Evolutionary conservation across 35 echinoderm and acorn worm species (phyloP).

Genomic region (Apostichopus californicus): DNA sequence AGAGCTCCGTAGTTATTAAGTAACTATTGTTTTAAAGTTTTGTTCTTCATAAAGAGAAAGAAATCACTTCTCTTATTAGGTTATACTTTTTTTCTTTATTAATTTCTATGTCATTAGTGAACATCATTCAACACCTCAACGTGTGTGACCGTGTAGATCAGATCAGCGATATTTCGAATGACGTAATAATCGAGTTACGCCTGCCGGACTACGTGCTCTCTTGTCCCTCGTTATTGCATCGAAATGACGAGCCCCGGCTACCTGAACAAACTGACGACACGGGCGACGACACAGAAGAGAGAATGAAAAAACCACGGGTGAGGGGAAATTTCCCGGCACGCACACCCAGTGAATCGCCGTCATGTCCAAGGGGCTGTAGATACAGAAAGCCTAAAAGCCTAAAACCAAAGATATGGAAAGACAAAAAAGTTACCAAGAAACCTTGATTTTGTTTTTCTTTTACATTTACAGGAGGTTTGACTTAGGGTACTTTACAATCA

Average conservation of each 20-base stretch:
- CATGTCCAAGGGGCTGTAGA: too few species aligned
- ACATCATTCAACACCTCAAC: background rate
- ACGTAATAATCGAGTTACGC: background rate
- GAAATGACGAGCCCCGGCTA: background rate
- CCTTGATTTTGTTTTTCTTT: background rate
- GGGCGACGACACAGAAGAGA: background rate
- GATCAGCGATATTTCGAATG: background rate
- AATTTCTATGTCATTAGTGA: background rate
- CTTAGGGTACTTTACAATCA: too few species aligned
- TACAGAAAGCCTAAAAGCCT: too few species aligned
- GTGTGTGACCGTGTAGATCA: background rate
- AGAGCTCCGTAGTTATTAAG: too few species aligned
- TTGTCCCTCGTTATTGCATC: background rate
- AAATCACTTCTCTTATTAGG: too few species aligned
- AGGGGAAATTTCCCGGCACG: background rate
- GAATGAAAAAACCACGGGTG: background rate
- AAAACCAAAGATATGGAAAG: too few species aligned
- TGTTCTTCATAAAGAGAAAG: too few species aligned
- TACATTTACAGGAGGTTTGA: background rate
- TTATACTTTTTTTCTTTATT: too few species aligned
- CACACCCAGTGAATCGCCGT: background rate
- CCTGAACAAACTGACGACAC: background rate
- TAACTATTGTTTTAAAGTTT: too few species aligned
- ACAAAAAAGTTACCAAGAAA: background rate
- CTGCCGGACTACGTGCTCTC: background rate